phyloP scores from a whole-genome alignment of 2,888 invertebrate genomes.

The Aspidapion aeneum region DNA sequence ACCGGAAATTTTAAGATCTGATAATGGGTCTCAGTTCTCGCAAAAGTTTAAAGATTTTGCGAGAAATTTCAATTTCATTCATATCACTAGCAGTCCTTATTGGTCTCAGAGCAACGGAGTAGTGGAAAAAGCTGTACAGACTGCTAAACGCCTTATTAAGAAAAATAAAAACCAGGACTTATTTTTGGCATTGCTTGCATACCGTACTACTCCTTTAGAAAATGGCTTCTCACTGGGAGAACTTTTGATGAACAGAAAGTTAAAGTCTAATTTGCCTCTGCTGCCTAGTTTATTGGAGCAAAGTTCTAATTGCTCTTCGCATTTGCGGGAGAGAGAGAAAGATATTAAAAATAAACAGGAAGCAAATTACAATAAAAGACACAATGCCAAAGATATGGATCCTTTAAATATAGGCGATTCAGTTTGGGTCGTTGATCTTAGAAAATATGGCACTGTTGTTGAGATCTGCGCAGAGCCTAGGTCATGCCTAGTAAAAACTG shows the following conservation, averaged over 20 bases:
- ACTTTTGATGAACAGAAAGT: conserved; percentile 1
- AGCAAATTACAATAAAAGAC: conserved; percentile 9
- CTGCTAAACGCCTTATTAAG: no score
- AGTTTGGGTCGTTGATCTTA: conserved; percentile 16
- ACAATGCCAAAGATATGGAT: conserved; percentile 6
- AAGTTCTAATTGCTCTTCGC: not conserved
- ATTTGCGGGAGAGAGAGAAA: conserved; percentile 4
- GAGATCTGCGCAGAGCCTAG: conserved; percentile 9
- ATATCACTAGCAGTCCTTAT: conserved; percentile 7
- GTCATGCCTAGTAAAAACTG: conserved; percentile 10
- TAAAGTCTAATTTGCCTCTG: conserved; percentile 8
- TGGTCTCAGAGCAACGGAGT: not conserved
- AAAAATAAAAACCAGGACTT: not conserved
- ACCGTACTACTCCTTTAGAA: conserved; percentile 9
- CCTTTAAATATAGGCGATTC: conserved; percentile 9
- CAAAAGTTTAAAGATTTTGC: no score
- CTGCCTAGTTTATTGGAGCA: conserved; percentile 3
- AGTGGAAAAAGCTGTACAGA: not conserved
- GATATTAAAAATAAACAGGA: not conserved
- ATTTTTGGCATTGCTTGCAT: conserved; percentile 2
- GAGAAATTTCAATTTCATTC: conserved; percentile 3
- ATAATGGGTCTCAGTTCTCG: not conserved
- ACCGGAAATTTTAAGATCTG: not conserved
- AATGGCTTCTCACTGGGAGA: conserved; percentile 8
- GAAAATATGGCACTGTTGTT: conserved; percentile 9